These are phyloP conservation scores for Kryptolebias ocellatus DNA, from an alignment of 2,797 vertebrate genomes.

Conservation along the genomic window DNA sequence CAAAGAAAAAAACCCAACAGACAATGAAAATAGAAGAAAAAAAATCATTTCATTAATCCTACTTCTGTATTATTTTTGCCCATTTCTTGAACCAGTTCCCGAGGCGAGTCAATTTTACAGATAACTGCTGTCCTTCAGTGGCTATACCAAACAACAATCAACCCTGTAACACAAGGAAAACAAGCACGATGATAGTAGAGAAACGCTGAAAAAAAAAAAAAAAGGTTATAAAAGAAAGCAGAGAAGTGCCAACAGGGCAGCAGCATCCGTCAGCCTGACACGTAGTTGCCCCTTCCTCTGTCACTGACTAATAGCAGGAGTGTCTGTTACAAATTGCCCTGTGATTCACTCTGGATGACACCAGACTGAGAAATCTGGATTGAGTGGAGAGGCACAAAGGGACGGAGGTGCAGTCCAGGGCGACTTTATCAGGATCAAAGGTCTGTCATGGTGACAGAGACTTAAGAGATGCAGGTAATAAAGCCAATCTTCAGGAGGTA, in stretches of 20 bases:
- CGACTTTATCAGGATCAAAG: slow-evolving; percentile 61
- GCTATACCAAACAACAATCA: slow-evolving; percentile 74
- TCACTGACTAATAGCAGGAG: slow-evolving; percentile 79
- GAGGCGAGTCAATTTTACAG: slow-evolving; percentile 83
- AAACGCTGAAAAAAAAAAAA: slow-evolving; percentile 16
- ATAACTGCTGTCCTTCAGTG: slow-evolving; percentile 82
- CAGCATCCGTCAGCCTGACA: slow-evolving; percentile 77
- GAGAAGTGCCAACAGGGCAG: slow-evolving; percentile 68
- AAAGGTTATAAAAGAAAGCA: slow-evolving; percentile 42
- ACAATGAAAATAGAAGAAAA: slow-evolving; percentile 42
- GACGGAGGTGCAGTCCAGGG: slow-evolving; percentile 32
- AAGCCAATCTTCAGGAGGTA: slow-evolving; percentile 60
- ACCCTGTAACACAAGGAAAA: slow-evolving; percentile 51
- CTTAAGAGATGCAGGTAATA: slow-evolving; percentile 42
- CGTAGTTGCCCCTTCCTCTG: slow-evolving; percentile 61
- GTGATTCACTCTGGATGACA: slow-evolving; percentile 74
- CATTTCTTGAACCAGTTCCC: slow-evolving; percentile 65
- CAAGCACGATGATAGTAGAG: slow-evolving; percentile 30
- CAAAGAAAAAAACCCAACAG: slow-evolving; percentile 21
- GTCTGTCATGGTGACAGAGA: slow-evolving; percentile 64
- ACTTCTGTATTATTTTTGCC: slow-evolving; percentile 67
- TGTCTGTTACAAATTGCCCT: slow-evolving; percentile 80
- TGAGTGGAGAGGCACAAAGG: slow-evolving; percentile 55
- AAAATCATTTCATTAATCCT: slow-evolving; percentile 73
- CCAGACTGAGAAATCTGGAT: slow-evolving; percentile 56